Percentiles rank a stretch among this genome's conserved stretches.
These are phyloP conservation scores for Chesias legatella DNA, from an alignment of 2,888 invertebrate species.

Conservation along the genomic window DNA sequence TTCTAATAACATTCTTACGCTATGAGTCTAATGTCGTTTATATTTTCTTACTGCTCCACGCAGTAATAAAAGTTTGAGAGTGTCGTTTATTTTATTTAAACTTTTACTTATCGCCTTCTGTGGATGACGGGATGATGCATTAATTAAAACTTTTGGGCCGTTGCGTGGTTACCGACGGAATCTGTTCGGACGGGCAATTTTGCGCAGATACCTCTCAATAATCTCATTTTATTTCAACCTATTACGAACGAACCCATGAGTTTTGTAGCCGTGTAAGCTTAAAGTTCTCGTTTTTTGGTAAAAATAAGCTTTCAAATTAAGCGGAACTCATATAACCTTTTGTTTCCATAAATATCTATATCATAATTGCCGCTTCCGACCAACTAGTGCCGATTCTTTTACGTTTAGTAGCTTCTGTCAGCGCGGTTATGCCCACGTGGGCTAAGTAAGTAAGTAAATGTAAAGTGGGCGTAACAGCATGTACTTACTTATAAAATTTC, in stretches of 20 bases:
- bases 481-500: too few species aligned
- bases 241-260: too few species aligned
- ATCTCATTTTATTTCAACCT: neutral
- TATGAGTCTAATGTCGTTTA: slow-evolving; percentile 27
- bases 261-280: too few species aligned
- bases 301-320: too few species aligned
- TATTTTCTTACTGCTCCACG: slow-evolving; percentile 23
- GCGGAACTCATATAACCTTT: neutral
- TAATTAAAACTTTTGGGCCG: slow-evolving; percentile 30
- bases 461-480: too few species aligned
- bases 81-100: slow-evolving; percentile 26
- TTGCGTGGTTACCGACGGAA: slow-evolving; percentile 13
- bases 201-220: slow-evolving; percentile 10
- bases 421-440: too few species aligned
- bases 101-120: slow-evolving; percentile 24
- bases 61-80: slow-evolving; percentile 22
- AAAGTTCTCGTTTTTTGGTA: too few species aligned
- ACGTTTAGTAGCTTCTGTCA: too few species aligned
- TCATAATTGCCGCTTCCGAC: slow-evolving; percentile 4
- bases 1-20: slow-evolving; percentile 31
- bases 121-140: slow-evolving; percentile 24
- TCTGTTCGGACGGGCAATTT: slow-evolving; percentile 12
- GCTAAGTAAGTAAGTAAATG: too few species aligned
- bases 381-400: slow-evolving; percentile 10
- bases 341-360: slow-evolving; percentile 1